Percentiles rank a stretch among this genome's conserved stretches.
phyloP scores from a whole-genome alignment of 2,797 vertebrate species.

The Caiman crocodilus region DNA sequence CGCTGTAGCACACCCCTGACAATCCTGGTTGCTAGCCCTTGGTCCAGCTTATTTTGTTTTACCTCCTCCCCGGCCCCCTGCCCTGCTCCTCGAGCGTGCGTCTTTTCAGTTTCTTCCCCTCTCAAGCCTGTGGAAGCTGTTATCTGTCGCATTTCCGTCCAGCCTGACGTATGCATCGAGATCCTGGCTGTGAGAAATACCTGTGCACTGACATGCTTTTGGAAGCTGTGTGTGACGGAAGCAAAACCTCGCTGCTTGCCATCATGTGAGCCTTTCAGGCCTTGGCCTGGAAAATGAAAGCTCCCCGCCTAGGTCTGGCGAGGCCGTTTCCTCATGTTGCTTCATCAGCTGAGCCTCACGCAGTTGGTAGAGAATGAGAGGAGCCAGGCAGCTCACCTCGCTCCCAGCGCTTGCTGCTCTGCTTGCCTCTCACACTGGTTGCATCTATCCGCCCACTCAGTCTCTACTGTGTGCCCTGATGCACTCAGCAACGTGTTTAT shows the following conservation, averaged over 20 bases:
- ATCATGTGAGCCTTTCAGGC: neutral
- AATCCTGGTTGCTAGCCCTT: neutral
- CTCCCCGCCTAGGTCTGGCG: neutral
- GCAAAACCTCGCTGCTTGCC: neutral
- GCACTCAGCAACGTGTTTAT: accelerated
- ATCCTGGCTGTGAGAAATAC: neutral
- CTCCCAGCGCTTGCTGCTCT: neutral
- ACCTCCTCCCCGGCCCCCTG: neutral
- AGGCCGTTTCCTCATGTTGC: neutral
- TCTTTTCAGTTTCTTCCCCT: neutral
- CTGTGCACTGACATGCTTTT: neutral
- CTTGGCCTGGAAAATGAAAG: conserved; percentile 39
- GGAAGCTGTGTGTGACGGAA: conserved; percentile 33
- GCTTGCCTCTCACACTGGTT: neutral
- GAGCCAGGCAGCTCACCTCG: neutral
- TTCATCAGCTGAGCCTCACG: neutral
- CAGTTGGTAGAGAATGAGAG: neutral
- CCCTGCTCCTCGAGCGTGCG: neutral
- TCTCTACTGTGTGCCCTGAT: neutral
- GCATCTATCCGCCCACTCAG: neutral
- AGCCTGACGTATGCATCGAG: neutral
- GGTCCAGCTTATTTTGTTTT: neutral
- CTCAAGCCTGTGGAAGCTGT: neutral
- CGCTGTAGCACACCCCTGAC: accelerated
- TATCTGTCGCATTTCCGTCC: neutral